Evolutionary conservation across 2,113 vertebrate species (phyloP).

Genomic region (Willisornis vidua): DNA sequence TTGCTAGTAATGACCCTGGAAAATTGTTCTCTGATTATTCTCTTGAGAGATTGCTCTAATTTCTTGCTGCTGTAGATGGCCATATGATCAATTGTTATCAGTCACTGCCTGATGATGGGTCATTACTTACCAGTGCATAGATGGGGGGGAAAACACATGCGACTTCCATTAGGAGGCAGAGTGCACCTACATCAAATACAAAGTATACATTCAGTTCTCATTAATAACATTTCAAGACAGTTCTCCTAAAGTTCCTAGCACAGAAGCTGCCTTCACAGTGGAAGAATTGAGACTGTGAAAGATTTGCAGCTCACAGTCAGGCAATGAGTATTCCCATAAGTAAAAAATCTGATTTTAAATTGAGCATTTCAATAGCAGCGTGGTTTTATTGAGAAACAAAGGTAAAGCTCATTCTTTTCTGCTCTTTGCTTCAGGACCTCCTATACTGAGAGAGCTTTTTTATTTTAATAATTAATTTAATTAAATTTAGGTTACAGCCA

Average conservation of each 20-base stretch:
- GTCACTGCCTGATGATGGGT: slow-evolving; percentile 53
- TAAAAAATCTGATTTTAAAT: background rate
- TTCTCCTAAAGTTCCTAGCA: slow-evolving; percentile 25
- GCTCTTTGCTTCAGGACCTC: background rate
- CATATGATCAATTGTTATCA: slow-evolving; percentile 63
- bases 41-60: slow-evolving; percentile 60
- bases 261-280: slow-evolving; percentile 10
- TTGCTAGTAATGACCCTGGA: slow-evolving; percentile 39
- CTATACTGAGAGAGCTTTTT: background rate
- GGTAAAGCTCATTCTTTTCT: background rate
- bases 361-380: background rate
- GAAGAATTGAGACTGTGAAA: background rate
- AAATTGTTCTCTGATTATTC: slow-evolving; percentile 60
- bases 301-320: background rate
- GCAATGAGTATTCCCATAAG: background rate
- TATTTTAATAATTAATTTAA: background rate
- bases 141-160: slow-evolving; percentile 42
- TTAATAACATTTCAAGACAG: slow-evolving; percentile 60
- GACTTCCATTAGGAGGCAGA: slow-evolving; percentile 67
- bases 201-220: slow-evolving; percentile 18
- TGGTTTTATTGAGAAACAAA: background rate
- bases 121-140: slow-evolving; percentile 56
- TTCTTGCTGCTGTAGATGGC: slow-evolving; percentile 56
- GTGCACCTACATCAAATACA: slow-evolving; percentile 56
- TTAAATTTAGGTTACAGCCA: background rate